Evolutionary conservation across 2,888 invertebrate species (phyloP), one percentile per base, ranked within the genome.

Genomic region (Caenorhabditis panamensis): DNA sequence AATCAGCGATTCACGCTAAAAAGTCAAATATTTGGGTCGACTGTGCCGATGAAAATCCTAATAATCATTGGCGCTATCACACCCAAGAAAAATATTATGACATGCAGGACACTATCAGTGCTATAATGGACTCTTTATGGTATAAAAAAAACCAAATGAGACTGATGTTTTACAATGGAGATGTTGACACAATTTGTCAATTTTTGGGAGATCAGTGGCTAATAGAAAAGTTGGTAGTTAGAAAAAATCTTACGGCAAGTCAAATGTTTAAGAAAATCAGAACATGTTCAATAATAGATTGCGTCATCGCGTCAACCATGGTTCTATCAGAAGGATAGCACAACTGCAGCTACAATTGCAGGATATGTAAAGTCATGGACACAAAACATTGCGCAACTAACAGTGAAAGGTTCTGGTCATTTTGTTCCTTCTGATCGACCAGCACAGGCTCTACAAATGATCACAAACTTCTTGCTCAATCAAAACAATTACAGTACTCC

Each of bases 371-470:
- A 83, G 41, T 73, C 81, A 0, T 84, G 82, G 82, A 78, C 68
- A 20, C 72, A 84, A 44, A 83, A 82, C 49, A 18, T 84, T 13
- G 82, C 73, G 0, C 82, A 82, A 53, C 28, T 85, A 1, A 85
- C 85, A n/a, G 83, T 85, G 1, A 85, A 85, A 44, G 85, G 85
- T 37, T 79, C 85, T 4, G 85, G 85, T 13, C 85, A 85, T 54
- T 79, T 85, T 54, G 82, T 87, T 0, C 87, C 87, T 13, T 66
- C 78, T 22, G 84, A 86, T 47, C 68, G 88, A 6, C 88, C 89
- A 1, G 86, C 84, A 0, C 86, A 84, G 53, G 85, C 87, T 11
- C 78, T 89, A 11, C 88, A 89, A 66, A 83, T 89, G 85, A 64
- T 89, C n/a, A 63, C 58, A 58, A 89, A 89, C 56, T 89, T 89